Conservation (phyloP, 2,888 invertebrate species). For the Tachina grossa region DNA sequence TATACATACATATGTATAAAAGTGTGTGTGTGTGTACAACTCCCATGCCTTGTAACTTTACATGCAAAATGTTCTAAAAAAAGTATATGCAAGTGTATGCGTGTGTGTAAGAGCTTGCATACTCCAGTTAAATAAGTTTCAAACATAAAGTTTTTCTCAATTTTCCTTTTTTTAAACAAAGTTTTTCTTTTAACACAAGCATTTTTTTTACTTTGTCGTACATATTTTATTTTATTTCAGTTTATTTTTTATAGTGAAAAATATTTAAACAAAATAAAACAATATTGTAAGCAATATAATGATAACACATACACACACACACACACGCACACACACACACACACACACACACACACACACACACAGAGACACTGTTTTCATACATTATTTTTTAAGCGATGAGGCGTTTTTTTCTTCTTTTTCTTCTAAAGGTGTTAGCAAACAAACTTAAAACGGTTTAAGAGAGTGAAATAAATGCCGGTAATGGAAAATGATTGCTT, state of each 20-base stretch:
- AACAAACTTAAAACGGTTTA: conserved; percentile 34
- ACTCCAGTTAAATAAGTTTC: conserved; percentile 51
- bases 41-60: conserved; percentile 5
- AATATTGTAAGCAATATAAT: conserved; percentile 59
- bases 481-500: conserved; percentile 40
- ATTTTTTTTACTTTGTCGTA: conserved; percentile 22
- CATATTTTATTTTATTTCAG: conserved; percentile 13
- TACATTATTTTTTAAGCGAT: not conserved
- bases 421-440: conserved; percentile 49
- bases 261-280: conserved; percentile 39
- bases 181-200: conserved; percentile 29
- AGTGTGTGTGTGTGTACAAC: not conserved
- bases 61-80: not conserved
- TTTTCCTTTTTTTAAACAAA: conserved; percentile 6
- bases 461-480: conserved; percentile 12
- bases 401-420: not conserved
- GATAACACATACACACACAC: conserved; percentile 24
- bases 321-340: not conserved
- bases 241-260: conserved; percentile 39
- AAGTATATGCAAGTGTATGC: not conserved
- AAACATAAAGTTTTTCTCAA: conserved; percentile 33
- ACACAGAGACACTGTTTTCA: not conserved
- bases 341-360: no score
- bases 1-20: not conserved
- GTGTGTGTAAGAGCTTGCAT: conserved; percentile 1